Evolutionary conservation across 2,888 invertebrate genomes (phyloP), one percentile per base, ranked within the genome.

Genomic region (Hydropsyche betteni): DNA sequence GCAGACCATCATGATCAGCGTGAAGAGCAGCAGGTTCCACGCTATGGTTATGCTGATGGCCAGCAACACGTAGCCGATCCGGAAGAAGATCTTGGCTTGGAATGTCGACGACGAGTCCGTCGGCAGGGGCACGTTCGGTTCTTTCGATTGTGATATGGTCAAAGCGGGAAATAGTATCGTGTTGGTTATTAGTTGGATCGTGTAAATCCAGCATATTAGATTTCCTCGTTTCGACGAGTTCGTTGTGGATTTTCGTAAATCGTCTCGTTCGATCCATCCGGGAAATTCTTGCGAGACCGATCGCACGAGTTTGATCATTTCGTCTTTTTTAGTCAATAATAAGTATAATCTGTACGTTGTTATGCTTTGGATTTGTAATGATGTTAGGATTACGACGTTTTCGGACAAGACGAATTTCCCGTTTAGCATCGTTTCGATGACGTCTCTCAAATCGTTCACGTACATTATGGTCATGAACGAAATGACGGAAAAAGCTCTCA

Each of bases 271-370:
- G n/a, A 69, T 71, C 79, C 79, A 79, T 16, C 51, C 12, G 6
- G 77, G 77, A 69, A 77, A 79, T 33, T 76, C 77, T 34, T 68
- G 53, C 52, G 68, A 69, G 5, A 76, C 36, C 38, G 24, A 75
- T n/a, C 5, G 36, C 34, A 76, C 58, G 61, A 79, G 52, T 24
- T 53, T 55, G 24, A 38, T 52, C 12, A 77, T 71, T 4, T 52
- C 50, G n/a, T 75, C 34, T 50, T 74, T 77, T 44, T 76, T 33
- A 2, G 61, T 10, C 33, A 77, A 33, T 12, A 79, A 50, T 68
- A 77, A 12, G 34, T 68, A 79, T 14, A 79, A 16, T 44, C 77
- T 77, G 64, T 79, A 79, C 8, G 38, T n/a, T 6, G 75, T 78
- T 0, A 79, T 75, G 51, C 69, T 55, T 24, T 76, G 69, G 2